Evolutionary conservation across 2,888 invertebrate genomes (phyloP), one percentile per base, ranked within the genome.

Genomic region (Xanthorhoe designata): DNA sequence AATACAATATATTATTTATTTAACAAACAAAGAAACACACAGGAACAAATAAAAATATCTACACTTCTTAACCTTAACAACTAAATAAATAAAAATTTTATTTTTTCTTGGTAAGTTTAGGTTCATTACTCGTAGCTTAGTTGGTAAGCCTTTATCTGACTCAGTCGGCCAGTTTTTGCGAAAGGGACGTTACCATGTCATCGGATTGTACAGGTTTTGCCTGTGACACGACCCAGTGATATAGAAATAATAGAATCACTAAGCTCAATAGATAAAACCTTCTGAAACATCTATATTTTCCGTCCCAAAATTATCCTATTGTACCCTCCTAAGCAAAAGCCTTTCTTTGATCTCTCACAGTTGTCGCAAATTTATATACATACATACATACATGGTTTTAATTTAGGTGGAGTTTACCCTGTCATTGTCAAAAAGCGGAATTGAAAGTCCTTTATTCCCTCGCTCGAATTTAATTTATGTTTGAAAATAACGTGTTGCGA

Each of bases 401-500:
- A 42, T 42, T 42, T 42, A 42, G 13, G 38, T 10, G 38, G 38
- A 42, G 38, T 42, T 42, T 42, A 42, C 13, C 13, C 38, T 18
- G n/a, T 24, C 42, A 55, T 15, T 54, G 35, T 35, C 35, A 19
- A 35, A 13, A 50, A 35, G 49, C 18, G 50, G 17, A 56, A 49
- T 15, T 35, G 35, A 1, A 54, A 54, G 15, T 55, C 35, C 54
- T 55, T 55, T 61, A 55, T 24, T 35, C 49, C 19, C n/a, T n/a
- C 50, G 10, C n/a, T 49, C 35, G 17, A 61, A 38, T 61, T 54
- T 18, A 47, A 53, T 57, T 57, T 47, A 29, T 17, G 13, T 29
- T 57, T 29, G 42, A 51, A 53, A 58, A 35, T 56, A 58, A 59
- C 45, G 58, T 38, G 54, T 49, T 49, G 24, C 47, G 18, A 53